phyloP scores from a whole-genome alignment of 1,140 invertebrate genomes.

The Harpegnathos saltator region DNA sequence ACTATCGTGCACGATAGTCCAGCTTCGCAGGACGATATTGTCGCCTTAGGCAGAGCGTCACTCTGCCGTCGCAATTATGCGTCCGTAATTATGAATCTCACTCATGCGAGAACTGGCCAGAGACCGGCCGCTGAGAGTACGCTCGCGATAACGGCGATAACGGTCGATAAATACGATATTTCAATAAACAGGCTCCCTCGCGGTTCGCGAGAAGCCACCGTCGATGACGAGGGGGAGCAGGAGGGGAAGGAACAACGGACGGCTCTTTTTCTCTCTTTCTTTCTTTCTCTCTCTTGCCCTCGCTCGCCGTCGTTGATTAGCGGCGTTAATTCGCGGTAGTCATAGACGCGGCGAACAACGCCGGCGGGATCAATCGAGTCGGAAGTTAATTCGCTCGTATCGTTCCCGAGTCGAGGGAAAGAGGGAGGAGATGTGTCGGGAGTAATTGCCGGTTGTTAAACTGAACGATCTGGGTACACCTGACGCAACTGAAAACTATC shows the following conservation, averaged over 20 bases:
- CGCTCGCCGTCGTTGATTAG: neutral
- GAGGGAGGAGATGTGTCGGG: neutral
- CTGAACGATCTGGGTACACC: neutral
- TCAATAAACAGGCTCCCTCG: constrained; percentile 34
- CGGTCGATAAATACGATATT: constrained; percentile 15
- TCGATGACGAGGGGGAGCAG: no score
- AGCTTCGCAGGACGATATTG: neutral
- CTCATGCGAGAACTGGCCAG: constrained; percentile 11
- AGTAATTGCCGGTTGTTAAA: constrained; percentile 31
- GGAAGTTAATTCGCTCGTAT: constrained; percentile 26
- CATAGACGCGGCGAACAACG: neutral
- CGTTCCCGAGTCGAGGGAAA: neutral
- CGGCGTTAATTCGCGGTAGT: constrained; percentile 20
- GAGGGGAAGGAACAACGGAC: constrained; percentile 6
- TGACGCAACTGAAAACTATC: neutral
- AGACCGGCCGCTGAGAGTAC: neutral
- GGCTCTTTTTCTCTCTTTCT: no score
- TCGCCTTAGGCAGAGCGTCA: constrained; percentile 24
- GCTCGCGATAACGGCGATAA: neutral
- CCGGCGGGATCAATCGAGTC: constrained; percentile 26
- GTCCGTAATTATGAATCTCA: constrained; percentile 42
- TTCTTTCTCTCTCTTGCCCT: neutral
- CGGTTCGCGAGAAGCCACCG: neutral
- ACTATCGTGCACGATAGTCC: neutral
- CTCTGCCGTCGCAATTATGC: constrained; percentile 28